Evolutionary conservation across 2,113 vertebrate genomes (phyloP), one percentile per base, ranked within the genome.

Genomic region (Sorex fumeus): DNA sequence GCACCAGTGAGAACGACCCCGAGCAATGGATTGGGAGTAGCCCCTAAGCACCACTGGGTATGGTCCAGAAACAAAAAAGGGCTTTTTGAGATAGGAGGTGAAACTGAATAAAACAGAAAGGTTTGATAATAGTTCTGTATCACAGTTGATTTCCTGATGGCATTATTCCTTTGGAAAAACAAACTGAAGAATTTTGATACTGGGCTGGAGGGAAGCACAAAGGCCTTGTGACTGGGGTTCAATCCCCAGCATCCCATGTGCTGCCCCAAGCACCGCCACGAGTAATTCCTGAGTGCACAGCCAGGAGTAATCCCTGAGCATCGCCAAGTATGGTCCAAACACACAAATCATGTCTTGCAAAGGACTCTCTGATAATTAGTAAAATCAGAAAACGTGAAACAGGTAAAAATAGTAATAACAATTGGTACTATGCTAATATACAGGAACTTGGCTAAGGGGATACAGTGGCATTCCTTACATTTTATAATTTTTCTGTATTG

Each of bases 401-500:
- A 40, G 40, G 40, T 40, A 40, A 40, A 40, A 40, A 40, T 7
- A 40, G 40, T 43, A 66, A 86, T 89, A 40, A 40, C 40, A 40
- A 40, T 40, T 3, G 66, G 53, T 85, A 84, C 88, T 80, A 81
- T 70, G 53, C 9, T 78, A 85, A 66, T 19, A 94, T 66, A 21
- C 85, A 47, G 21, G 27, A 27, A 12, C 28, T 75, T n/a, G 77
- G 40, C 21, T 13, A 28, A 43, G 28, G 10, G 27, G 77, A 84
- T 47, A 28, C n/a, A 90, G 7, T 75, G 28, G 36, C 45, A 84
- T 79, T 53, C 40, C 83, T 90, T 84, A 70, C 50, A 53, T 74
- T 85, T 87, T 62, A 75, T 69, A 79, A 87, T 30, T 66, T 90
- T 40, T n/a, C 53, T 92, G n/a, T 79, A 84, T 92, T 79, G 92